phyloP scores from a whole-genome alignment of 2,113 vertebrate genomes.

The Trogon surrucura region DNA sequence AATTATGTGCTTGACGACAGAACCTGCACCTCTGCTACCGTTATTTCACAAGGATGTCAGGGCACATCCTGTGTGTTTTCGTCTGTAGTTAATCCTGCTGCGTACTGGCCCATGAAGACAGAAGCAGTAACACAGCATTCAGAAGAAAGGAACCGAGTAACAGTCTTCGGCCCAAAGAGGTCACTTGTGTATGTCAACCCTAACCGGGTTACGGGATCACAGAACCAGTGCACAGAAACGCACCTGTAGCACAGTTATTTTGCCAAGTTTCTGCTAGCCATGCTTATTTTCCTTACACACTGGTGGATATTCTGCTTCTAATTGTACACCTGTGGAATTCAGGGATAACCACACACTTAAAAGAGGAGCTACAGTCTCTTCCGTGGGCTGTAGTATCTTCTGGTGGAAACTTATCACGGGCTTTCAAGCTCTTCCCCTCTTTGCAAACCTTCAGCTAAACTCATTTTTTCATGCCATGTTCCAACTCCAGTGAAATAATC shows the following conservation, averaged over 20 bases:
- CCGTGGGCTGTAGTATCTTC: not conserved
- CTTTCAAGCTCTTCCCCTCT: not conserved
- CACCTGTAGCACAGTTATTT: not conserved
- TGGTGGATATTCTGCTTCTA: not conserved
- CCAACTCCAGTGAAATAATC: not conserved
- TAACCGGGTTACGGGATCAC: not conserved
- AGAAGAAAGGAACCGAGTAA: not conserved
- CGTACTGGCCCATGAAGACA: accelerated
- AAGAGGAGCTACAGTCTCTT: not conserved
- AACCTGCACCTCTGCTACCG: not conserved
- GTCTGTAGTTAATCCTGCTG: not conserved
- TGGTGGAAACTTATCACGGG: not conserved
- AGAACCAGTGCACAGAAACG: not conserved
- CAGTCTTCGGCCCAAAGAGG: not conserved
- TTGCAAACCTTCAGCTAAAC: not conserved
- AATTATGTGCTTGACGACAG: not conserved
- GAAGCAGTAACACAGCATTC: not conserved
- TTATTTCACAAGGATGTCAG: not conserved
- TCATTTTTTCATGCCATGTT: not conserved
- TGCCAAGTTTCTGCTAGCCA: not conserved
- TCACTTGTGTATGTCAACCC: not conserved
- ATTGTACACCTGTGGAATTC: not conserved
- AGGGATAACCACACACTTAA: too few species aligned
- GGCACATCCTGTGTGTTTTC: not conserved
- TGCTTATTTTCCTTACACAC: not conserved